Evolutionary conservation across 2,888 invertebrate genomes (phyloP).

Genomic region (Subacronicta megacephala): DNA sequence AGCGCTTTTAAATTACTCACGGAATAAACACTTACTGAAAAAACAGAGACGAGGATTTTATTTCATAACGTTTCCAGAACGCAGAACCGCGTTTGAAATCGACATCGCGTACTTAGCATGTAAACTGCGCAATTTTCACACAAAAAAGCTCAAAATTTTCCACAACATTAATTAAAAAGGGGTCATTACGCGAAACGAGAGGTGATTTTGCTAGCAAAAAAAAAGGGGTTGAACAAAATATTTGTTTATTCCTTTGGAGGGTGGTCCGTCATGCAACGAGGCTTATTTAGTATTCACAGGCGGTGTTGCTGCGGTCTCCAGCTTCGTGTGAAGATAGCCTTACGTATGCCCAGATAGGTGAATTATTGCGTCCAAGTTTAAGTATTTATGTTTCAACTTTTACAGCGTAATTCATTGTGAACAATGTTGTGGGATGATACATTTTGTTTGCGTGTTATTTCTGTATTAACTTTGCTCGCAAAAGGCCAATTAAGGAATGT

Average conservation of each 20-base stretch:
- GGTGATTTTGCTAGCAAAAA: conserved; percentile 43
- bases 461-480: conserved; percentile 17
- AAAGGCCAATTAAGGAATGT: conserved; percentile 5
- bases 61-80: conserved; percentile 18
- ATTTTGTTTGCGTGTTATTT: conserved; percentile 1
- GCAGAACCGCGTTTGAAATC: conserved; percentile 28
- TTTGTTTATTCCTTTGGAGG: conserved; percentile 20
- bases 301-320: conserved; percentile 41
- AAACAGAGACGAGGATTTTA: conserved; percentile 19
- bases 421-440: conserved; percentile 12
- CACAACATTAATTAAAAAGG: conserved; percentile 53
- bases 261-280: conserved; percentile 39
- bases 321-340: conserved; percentile 40
- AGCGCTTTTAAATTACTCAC: conserved; percentile 10
- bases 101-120: conserved; percentile 32
- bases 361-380: conserved; percentile 41
- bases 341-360: conserved; percentile 34
- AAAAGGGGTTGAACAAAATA: conserved; percentile 29
- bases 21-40: conserved; percentile 21
- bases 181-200: conserved; percentile 44
- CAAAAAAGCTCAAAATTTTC: conserved; percentile 37
- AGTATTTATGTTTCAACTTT: conserved; percentile 35
- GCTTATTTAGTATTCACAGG: conserved; percentile 52
- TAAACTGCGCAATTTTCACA: conserved; percentile 38
- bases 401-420: conserved; percentile 30